phyloP scores from a whole-genome alignment of 2,113 vertebrate genomes.

The Callaeas wilsoni region DNA sequence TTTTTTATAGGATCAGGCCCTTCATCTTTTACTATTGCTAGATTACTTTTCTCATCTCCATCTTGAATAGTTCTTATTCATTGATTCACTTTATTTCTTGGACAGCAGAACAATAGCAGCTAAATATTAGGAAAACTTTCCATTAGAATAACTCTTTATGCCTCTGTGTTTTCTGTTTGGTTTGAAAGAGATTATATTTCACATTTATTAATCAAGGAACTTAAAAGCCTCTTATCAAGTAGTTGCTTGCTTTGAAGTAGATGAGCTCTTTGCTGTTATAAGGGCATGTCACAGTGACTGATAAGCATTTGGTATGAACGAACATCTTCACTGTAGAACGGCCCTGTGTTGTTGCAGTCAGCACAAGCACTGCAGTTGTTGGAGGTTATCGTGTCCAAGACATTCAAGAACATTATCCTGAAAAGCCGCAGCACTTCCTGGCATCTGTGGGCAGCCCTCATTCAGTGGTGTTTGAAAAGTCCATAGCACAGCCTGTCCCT shows the following conservation, averaged over 20 bases:
- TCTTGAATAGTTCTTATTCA: neutral
- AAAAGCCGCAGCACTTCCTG: slow-evolving; percentile 1
- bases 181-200: neutral
- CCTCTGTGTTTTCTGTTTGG: neutral
- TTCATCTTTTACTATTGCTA: neutral
- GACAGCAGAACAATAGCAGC: neutral
- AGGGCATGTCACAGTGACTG: neutral
- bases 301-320: neutral
- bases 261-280: neutral
- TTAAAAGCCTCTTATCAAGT: neutral
- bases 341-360: neutral
- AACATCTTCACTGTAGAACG: neutral
- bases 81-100: neutral
- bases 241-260: neutral
- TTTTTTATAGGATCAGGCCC: neutral
- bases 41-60: neutral
- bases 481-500: slow-evolving; percentile 27
- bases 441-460: neutral
- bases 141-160: neutral
- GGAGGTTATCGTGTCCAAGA: neutral
- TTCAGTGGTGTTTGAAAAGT: neutral
- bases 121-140: neutral
- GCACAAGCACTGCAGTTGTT: neutral
- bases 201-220: neutral
- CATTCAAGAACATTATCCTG: neutral